Percentiles rank a stretch among this genome's conserved stretches.
These are phyloP conservation scores for Nylanderia fulva DNA, from an alignment of 1,140 invertebrate genomes.

Conservation along the genomic window DNA sequence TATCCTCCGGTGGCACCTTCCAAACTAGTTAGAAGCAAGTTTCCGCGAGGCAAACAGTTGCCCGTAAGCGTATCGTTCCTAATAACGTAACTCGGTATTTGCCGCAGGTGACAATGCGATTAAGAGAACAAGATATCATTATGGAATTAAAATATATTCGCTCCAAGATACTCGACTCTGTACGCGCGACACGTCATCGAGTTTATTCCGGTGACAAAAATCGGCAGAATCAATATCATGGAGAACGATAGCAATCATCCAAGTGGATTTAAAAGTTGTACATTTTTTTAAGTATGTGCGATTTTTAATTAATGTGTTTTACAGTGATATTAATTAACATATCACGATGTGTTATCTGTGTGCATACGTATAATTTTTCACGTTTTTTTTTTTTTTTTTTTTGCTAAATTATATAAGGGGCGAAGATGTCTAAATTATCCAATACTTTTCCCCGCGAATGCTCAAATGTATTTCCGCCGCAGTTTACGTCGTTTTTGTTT, in stretches of 20 bases:
- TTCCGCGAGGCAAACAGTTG: conserved; percentile 40
- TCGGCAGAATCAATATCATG: background rate
- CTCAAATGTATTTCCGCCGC: conserved; percentile 25
- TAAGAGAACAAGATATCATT: conserved; percentile 57
- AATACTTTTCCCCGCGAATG: background rate
- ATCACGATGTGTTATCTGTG: background rate
- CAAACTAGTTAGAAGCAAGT: conserved; percentile 36
- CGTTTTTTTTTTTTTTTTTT: no score
- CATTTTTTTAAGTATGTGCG: no score
- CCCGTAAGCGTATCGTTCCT: conserved; percentile 61
- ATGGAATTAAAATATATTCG: conserved; percentile 7
- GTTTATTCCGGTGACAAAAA: conserved; percentile 22
- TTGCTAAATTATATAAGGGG: background rate
- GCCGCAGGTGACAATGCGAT: conserved; percentile 67
- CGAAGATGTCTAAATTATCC: background rate
- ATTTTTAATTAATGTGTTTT: background rate
- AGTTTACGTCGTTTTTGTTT: conserved; percentile 48
- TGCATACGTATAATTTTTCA: no score
- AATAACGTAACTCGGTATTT: conserved; percentile 72
- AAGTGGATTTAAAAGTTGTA: background rate
- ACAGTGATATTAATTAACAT: background rate
- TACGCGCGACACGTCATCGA: background rate
- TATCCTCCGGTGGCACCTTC: conserved; percentile 45
- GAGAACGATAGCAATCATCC: conserved; percentile 1
- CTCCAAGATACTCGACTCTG: conserved; percentile 2